Base-by-base conservation (phyloP, 2,113 vertebrate species). In the Halcyon malimbica region DNA sequence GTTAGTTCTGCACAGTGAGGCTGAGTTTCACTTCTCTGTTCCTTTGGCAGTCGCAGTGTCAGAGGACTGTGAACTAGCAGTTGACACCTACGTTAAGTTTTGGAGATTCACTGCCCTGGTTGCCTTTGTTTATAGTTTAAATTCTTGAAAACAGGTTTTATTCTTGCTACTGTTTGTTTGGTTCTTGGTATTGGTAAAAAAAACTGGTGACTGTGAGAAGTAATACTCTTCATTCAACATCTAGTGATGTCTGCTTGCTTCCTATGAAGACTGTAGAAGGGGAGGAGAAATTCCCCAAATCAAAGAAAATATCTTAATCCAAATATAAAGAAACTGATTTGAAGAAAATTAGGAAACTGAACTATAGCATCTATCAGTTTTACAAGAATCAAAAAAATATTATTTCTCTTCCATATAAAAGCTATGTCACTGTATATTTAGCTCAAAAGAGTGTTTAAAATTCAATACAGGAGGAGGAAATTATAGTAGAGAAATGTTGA, bases 401-500 rank as follows among this genome's bases (percentile, higher is more conserved):
- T 35, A 29, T 87, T 91, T 60, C 25, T 29, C 9, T 70, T 70
- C 42, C 35, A 31, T 35, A 16, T 26, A 10, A 35, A 87, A 91
- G 62, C 31, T n/a, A 16, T 26, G 7, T n/a, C 48, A 46, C 48
- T 65, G 42, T 68, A 39, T 51, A 17, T 87, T 95, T 91, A 83
- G 33, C 87, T 81, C n/a, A 78, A 93, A 84, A 87, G 56, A 73
- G 29, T 42, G 64, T 86, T 89, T 89, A 78, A 63, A 96, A 83
- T 74, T 93, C 83, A 74, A 25, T 74, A 64, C 68, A 93, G 44
- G 76, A 83, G 83, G 76, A 87, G 80, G 64, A 89, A 94, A 41
- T 92, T 67, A 81, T 53, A 53, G 57, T 80, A 92, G 60, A 92
- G 82, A 96, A 96, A 94, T 82, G 74, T 39, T 69, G 73, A 69